A percentile compares a stretch with the other conserved stretches of the same genome.
Conservation (phyloP, 2,888 invertebrate genomes). For the Pardosa pseudoannulata region DNA sequence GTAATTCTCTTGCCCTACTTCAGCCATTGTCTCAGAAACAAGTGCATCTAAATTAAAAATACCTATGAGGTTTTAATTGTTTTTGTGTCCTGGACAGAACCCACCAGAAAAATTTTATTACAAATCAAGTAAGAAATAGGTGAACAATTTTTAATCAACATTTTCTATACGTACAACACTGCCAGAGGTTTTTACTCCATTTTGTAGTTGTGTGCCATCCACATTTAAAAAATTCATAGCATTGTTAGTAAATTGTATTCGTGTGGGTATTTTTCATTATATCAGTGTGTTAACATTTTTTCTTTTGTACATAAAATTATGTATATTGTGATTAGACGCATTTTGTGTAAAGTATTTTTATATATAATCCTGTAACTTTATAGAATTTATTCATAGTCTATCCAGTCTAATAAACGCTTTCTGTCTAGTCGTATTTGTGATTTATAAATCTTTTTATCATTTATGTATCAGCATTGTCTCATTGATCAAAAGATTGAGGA, state of each 20-base stretch:
- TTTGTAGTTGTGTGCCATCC: background rate
- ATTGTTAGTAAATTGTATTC: background rate
- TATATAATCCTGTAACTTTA: background rate
- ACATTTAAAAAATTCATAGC: background rate
- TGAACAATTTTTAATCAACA: background rate
- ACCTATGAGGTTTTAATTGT: too few species aligned
- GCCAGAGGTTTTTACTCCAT: background rate
- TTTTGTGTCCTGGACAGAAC: too few species aligned
- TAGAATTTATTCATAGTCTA: background rate
- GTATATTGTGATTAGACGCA: background rate
- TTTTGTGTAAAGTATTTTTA: slow-evolving; percentile 1
- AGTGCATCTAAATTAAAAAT: too few species aligned
- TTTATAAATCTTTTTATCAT: too few species aligned
- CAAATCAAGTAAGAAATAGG: too few species aligned
- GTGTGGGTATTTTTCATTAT: background rate
- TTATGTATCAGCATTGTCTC: too few species aligned
- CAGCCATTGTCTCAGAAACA: too few species aligned
- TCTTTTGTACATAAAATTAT: background rate
- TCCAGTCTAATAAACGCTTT: background rate
- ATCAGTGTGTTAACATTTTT: background rate
- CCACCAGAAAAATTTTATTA: too few species aligned
- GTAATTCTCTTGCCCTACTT: too few species aligned
- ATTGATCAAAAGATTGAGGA: too few species aligned
- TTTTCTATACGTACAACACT: background rate
- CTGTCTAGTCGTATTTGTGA: background rate